Percentiles rank a stretch among this genome's conserved stretches.
Evolutionary conservation across 1,140 invertebrate species (phyloP).

Genomic region (Nautilus pompilius): DNA sequence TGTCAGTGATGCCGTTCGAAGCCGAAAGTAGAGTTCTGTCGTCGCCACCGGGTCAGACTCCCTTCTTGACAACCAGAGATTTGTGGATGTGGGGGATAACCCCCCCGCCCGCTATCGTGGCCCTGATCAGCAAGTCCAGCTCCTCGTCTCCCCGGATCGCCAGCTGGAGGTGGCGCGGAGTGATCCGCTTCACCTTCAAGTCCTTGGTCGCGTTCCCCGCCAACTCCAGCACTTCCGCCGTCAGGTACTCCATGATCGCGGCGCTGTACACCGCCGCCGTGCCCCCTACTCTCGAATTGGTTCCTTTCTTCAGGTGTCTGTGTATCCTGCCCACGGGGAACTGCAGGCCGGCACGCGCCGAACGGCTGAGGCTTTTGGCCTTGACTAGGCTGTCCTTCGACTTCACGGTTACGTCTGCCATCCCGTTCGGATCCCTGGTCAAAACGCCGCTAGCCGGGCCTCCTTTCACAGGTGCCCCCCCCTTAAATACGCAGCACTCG

Average conservation of each 20-base stretch:
- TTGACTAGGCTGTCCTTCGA: background rate
- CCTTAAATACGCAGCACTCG: no score
- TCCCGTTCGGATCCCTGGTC: no score
- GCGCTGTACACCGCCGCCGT: slow-evolving; percentile 43
- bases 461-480: no score
- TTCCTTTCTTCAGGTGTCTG: slow-evolving; percentile 35
- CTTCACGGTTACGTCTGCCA: no score
- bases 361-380: background rate
- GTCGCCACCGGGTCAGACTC: no score
- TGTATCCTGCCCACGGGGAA: slow-evolving; percentile 46
- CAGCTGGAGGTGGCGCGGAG: slow-evolving; percentile 37
- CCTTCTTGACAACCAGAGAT: slow-evolving; percentile 46
- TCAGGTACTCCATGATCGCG: slow-evolving; percentile 51
- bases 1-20: no score
- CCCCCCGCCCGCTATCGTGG: slow-evolving; percentile 48
- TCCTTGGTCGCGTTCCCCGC: slow-evolving; percentile 72
- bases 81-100: slow-evolving; percentile 49
- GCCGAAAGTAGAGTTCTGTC: no score
- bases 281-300: slow-evolving; percentile 37
- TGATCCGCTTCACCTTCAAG: slow-evolving; percentile 53
- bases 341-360: background rate
- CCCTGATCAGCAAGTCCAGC: slow-evolving; percentile 40
- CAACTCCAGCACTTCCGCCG: slow-evolving; percentile 58
- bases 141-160: slow-evolving; percentile 46
- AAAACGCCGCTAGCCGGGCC: no score